Base-by-base conservation (phyloP, 2,888 invertebrate genomes). In the Macrostomum cliftonense region DNA sequence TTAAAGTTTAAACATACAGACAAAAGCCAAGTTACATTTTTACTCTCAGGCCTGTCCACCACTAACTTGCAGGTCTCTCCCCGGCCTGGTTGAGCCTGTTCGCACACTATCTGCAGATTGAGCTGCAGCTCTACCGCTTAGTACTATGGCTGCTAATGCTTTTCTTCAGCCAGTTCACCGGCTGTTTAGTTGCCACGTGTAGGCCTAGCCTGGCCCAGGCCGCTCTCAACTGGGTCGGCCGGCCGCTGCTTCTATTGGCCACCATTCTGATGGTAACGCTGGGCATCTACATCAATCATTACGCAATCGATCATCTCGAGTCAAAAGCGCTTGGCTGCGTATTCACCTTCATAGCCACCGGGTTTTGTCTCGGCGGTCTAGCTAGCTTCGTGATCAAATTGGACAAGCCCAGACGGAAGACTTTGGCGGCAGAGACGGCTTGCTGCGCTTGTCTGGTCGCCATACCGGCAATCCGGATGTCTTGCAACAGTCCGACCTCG, bases 271-370 rank as follows among this genome's bases (percentile, higher is more conserved):
- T 64, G 53, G 59, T 65, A 50, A 68, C 67, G n/a, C 57, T 68
- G 12, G 68, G 68, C 47, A 60, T 67, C 39, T 67, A 68, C 56
- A 65, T 67, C 53, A 68, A 68, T 56, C 62, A 64, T 59, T 67
- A 67, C 51, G 61, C 65, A 49, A 64, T 66, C 54, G 59, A 63
- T 46, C 53, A 57, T 39, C 55, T 63, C 16, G 58, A 63, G 49
- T 53, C 55, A 13, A 54, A 52, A 39, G 51, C 56, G 39, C 39
- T 57, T 14, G 13, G 46, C 45, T 46, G 48, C 13, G 46, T 44
- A 16, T 13, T 56, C 17, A 17, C 52, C 17, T 42, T 53, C 14
- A 48, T 44, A 12, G 37, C 49, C n/a, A 36, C 42, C 47, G 63
- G 62, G 37, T 61, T 61, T 43, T 45, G 57, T 9, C 52, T 64